Base-by-base conservation (phyloP, 2,888 invertebrate genomes). In the Agonopterix alstromeriana region DNA sequence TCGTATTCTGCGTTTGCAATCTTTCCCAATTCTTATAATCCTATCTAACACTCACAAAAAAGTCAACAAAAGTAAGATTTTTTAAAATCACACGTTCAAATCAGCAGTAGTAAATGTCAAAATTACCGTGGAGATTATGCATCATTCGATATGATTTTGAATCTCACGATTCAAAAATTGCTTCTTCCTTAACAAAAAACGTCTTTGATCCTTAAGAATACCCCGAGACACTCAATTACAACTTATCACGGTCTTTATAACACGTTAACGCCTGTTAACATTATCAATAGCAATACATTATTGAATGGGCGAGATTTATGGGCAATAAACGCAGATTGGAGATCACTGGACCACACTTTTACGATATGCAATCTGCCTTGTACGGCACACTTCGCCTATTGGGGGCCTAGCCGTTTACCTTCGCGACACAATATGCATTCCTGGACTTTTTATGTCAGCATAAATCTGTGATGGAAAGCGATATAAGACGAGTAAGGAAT, bases 251-350 rank as follows among this genome's bases (percentile, higher is more conserved):
- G 47, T 50, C 60, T 63, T 69, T 63, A 65, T 57, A 63, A 58
- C 58, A 51, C 63, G 71, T 77, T 74, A 76, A 64, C 65, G 73
- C 73, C 76, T 72, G 74, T 85, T 83, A 82, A 75, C 75, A 74
- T 73, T 79, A 78, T 83, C 76, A 79, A 81, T 69, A 65, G 57
- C 70, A 61, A 65, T 70, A 73, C 72, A 73, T 82, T 77, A 84
- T 82, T 83, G 82, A 82, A 83, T 80, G 68, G 71, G 65, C 55
- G 47, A 52, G 66, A 76, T 75, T 84, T 82, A 86, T 77, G 61
- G 73, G 62, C 78, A 56, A 77, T 87, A 85, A 87, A 86, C 70
- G 61, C 69, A 76, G 85, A 87, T 86, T 86, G 81, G 80, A 82
- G 86, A 86, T 85, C 84, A 76, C 71, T 70, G 77, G 82, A 79